Conservation (phyloP, 2,888 invertebrate genomes). For the Nineta flava region DNA sequence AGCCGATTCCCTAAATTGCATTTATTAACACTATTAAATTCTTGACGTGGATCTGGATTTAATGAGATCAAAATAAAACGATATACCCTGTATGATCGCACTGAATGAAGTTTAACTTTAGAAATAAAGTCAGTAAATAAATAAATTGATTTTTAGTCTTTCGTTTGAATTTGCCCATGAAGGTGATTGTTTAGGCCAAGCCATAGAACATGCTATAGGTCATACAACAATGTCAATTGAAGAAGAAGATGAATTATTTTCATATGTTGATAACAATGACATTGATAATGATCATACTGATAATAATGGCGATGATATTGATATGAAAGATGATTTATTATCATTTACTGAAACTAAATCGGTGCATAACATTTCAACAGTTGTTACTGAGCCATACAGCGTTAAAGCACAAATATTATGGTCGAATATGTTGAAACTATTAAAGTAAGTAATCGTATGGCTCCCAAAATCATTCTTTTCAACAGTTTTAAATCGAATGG, state of each 20-base stretch:
- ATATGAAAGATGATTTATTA: background rate
- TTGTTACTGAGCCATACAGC: slow-evolving; percentile 14
- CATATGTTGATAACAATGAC: background rate
- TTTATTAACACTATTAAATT: too few species aligned
- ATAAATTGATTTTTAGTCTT: background rate
- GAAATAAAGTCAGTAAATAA: too few species aligned
- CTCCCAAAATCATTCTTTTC: too few species aligned
- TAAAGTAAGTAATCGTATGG: slow-evolving; percentile 21
- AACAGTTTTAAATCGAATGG: too few species aligned
- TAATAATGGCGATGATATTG: background rate
- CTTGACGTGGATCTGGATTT: too few species aligned
- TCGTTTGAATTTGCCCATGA: slow-evolving; percentile 1
- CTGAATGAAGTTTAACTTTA: too few species aligned
- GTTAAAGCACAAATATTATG: slow-evolving; percentile 22
- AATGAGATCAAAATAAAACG: too few species aligned
- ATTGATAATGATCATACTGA: background rate
- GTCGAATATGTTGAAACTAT: slow-evolving; percentile 23
- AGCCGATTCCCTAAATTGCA: too few species aligned
- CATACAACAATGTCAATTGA: background rate
- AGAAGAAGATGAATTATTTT: slow-evolving; percentile 5
- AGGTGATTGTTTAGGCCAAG: slow-evolving; percentile 4
- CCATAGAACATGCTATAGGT: slow-evolving; percentile 7
- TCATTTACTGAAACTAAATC: background rate
- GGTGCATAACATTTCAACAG: background rate
- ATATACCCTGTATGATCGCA: too few species aligned